These are phyloP conservation scores for Habroteleia sp. DNA, from an alignment of 2,888 invertebrate genomes.

Conservation along the genomic window DNA sequence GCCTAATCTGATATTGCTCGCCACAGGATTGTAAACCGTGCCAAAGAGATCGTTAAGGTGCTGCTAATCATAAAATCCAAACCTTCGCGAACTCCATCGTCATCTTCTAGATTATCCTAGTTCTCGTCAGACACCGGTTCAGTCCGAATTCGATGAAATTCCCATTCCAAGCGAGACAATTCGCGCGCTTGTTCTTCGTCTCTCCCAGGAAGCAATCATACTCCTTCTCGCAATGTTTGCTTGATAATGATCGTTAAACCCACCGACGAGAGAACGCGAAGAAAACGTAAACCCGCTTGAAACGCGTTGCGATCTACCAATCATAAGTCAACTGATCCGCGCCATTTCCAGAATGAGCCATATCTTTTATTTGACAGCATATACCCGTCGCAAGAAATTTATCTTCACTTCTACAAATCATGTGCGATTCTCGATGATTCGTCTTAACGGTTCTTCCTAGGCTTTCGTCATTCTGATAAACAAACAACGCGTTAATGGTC, in stretches of 20 bases:
- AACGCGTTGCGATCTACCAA: conserved; percentile 40
- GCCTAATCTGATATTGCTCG: conserved; percentile 63
- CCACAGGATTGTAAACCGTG: conserved; percentile 72
- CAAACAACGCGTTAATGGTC: conserved; percentile 37
- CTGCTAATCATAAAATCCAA: conserved; percentile 70
- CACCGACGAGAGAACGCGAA: conserved; percentile 42
- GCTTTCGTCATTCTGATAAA: conserved; percentile 40
- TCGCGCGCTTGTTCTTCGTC: conserved; percentile 30
- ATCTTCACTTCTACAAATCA: conserved; percentile 55
- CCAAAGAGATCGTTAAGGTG: conserved; percentile 67
- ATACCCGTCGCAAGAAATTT: conserved; percentile 52
- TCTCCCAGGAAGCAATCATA: conserved; percentile 46
- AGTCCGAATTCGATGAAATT: conserved; percentile 53
- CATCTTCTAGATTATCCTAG: conserved; percentile 49
- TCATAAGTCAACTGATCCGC: conserved; percentile 58
- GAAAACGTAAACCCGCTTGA: conserved; percentile 40
- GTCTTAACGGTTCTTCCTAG: conserved; percentile 48
- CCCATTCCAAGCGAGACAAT: conserved; percentile 44
- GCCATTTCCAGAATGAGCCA: conserved; percentile 50
- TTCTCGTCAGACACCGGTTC: conserved; percentile 45
- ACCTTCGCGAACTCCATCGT: conserved; percentile 3
- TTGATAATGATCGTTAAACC: conserved; percentile 58
- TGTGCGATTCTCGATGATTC: conserved; percentile 42
- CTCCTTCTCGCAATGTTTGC: conserved; percentile 42
- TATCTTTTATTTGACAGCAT: conserved; percentile 60